Evolutionary conservation across 2,888 invertebrate species (phyloP).

Genomic region (Ecdyonurus torrentis): DNA sequence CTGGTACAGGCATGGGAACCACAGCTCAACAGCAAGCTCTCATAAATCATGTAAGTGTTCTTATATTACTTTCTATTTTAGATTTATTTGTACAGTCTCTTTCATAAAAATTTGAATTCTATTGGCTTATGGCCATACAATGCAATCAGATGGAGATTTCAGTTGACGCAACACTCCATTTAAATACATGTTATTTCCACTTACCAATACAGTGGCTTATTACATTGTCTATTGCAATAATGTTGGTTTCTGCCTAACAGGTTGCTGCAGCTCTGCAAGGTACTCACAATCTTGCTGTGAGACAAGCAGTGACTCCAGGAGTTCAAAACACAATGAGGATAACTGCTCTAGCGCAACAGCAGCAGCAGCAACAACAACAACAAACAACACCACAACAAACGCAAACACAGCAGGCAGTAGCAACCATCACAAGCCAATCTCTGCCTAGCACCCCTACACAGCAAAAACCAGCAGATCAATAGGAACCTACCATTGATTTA

Average conservation of each 20-base stretch:
- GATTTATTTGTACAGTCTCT: neutral
- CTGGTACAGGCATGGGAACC: constrained; percentile 18
- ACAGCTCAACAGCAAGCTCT: constrained; percentile 34
- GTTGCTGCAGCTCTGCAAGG: constrained; percentile 19
- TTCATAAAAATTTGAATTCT: too few relatives aligned
- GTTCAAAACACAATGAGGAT: neutral
- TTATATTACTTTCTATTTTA: neutral
- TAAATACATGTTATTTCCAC: neutral
- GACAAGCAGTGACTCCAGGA: neutral
- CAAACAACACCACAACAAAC: neutral
- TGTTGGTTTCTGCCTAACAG: constrained; percentile 14
- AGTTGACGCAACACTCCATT: too few relatives aligned
- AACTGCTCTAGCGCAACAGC: neutral
- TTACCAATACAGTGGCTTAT: neutral
- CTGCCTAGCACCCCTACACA: neutral
- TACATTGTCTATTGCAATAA: neutral
- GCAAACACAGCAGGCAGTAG: neutral
- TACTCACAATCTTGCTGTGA: constrained; percentile 1
- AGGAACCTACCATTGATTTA: neutral
- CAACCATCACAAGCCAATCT: neutral
- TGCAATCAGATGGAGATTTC: too few relatives aligned
- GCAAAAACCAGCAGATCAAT: neutral
- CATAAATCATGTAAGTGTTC: constrained; percentile 27
- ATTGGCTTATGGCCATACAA: too few relatives aligned
- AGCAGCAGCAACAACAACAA: neutral